phyloP scores from a whole-genome alignment of 2,113 vertebrate species.

The Prietella phreatophila region DNA sequence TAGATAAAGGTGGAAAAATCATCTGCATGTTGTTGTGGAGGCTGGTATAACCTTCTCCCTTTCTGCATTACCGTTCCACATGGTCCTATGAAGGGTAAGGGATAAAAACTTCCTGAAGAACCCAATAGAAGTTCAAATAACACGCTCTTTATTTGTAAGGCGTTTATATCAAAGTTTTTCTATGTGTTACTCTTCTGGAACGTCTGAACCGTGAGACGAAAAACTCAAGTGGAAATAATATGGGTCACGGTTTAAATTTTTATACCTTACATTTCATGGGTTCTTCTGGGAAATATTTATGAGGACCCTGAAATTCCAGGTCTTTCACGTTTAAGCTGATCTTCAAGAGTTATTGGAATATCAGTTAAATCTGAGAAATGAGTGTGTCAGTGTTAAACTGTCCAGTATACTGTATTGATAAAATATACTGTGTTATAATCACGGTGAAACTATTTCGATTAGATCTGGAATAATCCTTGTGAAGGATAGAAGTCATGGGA shows the following conservation, averaged over 20 bases:
- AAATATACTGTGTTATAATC: not conserved
- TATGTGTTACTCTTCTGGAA: not conserved
- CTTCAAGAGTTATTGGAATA: not conserved
- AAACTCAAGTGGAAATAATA: not conserved
- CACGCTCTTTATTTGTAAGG: not conserved
- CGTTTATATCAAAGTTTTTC: not conserved
- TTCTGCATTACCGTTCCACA: not conserved
- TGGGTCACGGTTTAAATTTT: not conserved
- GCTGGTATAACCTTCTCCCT: not conserved
- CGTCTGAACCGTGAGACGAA: not conserved
- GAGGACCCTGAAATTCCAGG: not conserved
- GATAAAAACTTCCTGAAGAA: not conserved
- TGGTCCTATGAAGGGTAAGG: not conserved
- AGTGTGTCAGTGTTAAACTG: not conserved
- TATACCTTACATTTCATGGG: not conserved
- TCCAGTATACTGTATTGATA: not conserved
- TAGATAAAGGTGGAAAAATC: not conserved
- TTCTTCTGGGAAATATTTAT: not conserved
- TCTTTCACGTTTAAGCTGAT: not conserved
- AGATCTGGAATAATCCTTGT: not conserved
- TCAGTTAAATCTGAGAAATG: not conserved
- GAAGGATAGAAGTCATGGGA: conserved; percentile 23
- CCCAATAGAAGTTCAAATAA: not conserved
- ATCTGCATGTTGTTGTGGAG: not conserved
- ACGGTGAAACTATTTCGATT: not conserved